A percentile compares a stretch with the other conserved stretches of the same genome.
phyloP scores from a whole-genome alignment of 2,888 invertebrate species.

The Tetragonisca angustula region DNA sequence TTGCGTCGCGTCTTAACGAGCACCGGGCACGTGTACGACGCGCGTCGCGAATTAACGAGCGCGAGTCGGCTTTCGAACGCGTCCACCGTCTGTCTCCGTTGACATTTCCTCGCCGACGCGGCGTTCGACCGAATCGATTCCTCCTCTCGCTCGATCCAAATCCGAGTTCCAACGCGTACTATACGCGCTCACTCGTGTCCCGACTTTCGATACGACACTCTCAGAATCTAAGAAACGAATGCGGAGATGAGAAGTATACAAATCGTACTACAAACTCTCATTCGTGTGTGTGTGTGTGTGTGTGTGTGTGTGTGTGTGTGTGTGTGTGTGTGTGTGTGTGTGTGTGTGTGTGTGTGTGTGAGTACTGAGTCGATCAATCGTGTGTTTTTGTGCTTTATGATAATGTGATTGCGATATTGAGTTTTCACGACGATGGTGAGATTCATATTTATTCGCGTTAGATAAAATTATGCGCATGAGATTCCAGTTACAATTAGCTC shows the following conservation, averaged over 20 bases:
- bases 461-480: too few relatives aligned
- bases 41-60: conserved; percentile 45
- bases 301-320: too few relatives aligned
- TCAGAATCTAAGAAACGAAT: neutral
- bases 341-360: too few relatives aligned
- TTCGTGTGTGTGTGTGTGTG: too few relatives aligned
- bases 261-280: too few relatives aligned
- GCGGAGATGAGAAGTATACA: too few relatives aligned
- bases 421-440: too few relatives aligned
- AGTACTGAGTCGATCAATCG: neutral
- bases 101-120: neutral
- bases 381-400: too few relatives aligned
- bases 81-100: neutral
- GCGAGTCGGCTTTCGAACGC: conserved; percentile 8
- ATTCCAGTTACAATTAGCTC: too few relatives aligned
- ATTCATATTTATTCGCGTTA: too few relatives aligned
- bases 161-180: neutral
- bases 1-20: conserved; percentile 51
- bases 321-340: too few relatives aligned
- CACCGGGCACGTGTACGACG: conserved; percentile 14
- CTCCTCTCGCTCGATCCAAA: neutral
- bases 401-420: too few relatives aligned
- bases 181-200: neutral
- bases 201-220: neutral
- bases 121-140: neutral